phyloP scores from a whole-genome alignment of 2,888 invertebrate species.

The Pristionchus mayeri region DNA sequence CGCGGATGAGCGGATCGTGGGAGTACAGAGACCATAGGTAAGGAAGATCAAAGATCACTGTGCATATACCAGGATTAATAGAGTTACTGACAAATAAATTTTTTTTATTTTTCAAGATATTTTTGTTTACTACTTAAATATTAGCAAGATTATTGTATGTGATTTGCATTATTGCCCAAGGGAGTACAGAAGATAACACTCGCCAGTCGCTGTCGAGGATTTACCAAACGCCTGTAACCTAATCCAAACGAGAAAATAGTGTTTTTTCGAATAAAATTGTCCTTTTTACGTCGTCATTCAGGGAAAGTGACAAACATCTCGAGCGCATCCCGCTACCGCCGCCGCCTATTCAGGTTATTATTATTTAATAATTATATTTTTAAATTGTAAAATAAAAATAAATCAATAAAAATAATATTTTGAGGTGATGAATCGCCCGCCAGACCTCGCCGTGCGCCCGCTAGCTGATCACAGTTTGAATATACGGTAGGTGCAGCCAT shows the following conservation, averaged over 20 bases:
- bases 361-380: background rate
- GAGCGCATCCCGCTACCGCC: slow-evolving; percentile 16
- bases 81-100: too few relatives aligned
- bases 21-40: slow-evolving; percentile 24
- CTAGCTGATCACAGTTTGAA: background rate
- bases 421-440: slow-evolving; percentile 17
- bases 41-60: background rate
- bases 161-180: too few relatives aligned
- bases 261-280: too few relatives aligned
- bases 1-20: slow-evolving; percentile 14
- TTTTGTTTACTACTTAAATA: too few relatives aligned
- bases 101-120: too few relatives aligned
- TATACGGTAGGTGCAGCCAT: slow-evolving; percentile 18
- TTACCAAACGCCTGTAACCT: too few relatives aligned
- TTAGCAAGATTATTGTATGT: too few relatives aligned
- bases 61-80: background rate
- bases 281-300: background rate
- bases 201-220: too few relatives aligned
- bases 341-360: slow-evolving; percentile 16
- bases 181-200: too few relatives aligned
- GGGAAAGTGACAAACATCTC: background rate
- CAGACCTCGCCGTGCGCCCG: slow-evolving; percentile 15
- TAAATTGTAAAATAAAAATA: background rate
- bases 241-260: too few relatives aligned
- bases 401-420: background rate